Conservation (phyloP, 2,797 vertebrate species). For the Anniella stebbinsi region DNA sequence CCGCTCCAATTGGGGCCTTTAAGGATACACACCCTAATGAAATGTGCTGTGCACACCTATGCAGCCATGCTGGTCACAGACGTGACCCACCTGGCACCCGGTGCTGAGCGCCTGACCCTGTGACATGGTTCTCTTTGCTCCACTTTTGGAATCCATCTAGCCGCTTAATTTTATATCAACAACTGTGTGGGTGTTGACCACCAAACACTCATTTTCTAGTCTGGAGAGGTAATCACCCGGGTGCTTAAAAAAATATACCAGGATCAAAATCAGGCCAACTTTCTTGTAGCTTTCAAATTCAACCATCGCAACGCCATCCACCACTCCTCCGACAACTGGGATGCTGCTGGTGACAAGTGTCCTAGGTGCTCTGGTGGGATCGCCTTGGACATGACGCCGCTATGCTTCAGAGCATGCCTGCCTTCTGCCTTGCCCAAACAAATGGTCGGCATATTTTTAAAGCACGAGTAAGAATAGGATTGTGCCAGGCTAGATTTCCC, state of each 20-base stretch:
- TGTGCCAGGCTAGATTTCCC: not conserved
- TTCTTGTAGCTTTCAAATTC: not conserved
- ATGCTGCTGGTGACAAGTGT: not conserved
- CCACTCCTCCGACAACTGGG: not conserved
- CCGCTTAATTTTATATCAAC: not conserved
- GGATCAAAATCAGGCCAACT: not conserved
- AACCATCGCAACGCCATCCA: not conserved
- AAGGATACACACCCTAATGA: no score
- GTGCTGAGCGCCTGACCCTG: not conserved
- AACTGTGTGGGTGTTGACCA: not conserved
- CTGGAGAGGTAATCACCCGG: not conserved
- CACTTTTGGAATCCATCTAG: not conserved
- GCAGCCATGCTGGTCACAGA: not conserved
- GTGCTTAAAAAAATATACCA: not conserved
- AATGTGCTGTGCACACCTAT: no score
- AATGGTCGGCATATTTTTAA: not conserved
- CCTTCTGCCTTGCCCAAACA: not conserved
- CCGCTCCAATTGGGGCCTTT: no score
- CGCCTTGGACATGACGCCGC: not conserved
- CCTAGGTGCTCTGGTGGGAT: not conserved
- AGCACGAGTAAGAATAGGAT: not conserved
- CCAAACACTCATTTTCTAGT: not conserved
- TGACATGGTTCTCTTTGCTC: no score
- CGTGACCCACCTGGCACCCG: not conserved
- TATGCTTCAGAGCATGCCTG: not conserved